Percentiles rank a stretch among this genome's conserved stretches.
Conservation (phyloP, 53 echinoderm and acorn worm species). For the Patiria pectinifera region DNA sequence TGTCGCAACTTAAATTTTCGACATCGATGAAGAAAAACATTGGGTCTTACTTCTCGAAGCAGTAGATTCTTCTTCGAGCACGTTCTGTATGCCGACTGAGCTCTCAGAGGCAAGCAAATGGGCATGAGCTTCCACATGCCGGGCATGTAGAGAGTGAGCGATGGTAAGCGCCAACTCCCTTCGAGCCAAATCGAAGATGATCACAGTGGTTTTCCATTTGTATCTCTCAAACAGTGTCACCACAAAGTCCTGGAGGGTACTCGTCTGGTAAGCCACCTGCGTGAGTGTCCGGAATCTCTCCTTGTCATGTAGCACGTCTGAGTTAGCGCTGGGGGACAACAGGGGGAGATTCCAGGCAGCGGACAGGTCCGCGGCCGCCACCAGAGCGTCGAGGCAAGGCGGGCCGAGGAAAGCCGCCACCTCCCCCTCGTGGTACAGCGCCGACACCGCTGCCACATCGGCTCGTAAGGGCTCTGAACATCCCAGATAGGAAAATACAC, state of each 20-base stretch:
- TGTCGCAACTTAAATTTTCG: not conserved
- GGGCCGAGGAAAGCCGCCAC: slow-evolving; percentile 80
- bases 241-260: not conserved
- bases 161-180: not conserved
- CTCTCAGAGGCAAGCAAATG: not conserved
- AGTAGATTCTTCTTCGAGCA: slow-evolving; percentile 2
- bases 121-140: not conserved
- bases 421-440: slow-evolving; percentile 44
- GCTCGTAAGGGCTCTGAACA: not conserved
- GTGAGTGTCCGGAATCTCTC: slow-evolving; percentile 67
- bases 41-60: slow-evolving; percentile 13
- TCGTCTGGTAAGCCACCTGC: not conserved
- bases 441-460: slow-evolving; percentile 41
- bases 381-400: slow-evolving; percentile 69
- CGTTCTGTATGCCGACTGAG: not conserved
- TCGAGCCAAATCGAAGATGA: not conserved
- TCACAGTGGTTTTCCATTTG: not conserved
- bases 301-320: slow-evolving; percentile 61
- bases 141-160: not conserved
- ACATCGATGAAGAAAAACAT: too few species aligned
- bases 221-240: not conserved
- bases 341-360: slow-evolving; percentile 79
- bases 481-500: slow-evolving; percentile 7
- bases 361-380: slow-evolving; percentile 71
- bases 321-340: slow-evolving; percentile 52